Conservation (phyloP, 2,888 invertebrate species). For the Ormyrus labotus region DNA sequence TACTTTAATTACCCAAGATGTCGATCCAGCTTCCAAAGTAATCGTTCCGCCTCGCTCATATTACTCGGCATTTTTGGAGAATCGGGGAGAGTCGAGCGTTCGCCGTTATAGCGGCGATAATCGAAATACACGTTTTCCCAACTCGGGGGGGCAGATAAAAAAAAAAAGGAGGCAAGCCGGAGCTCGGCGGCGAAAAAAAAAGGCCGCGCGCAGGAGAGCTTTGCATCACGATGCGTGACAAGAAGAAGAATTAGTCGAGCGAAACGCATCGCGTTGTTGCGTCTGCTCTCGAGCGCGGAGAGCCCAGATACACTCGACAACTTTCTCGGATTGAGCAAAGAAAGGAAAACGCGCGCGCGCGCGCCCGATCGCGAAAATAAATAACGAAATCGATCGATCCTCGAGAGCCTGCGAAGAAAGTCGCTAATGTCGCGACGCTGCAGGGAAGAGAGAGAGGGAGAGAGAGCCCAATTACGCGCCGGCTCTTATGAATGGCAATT, state of each 20-base stretch:
- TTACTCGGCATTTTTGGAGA: slow-evolving; percentile 14
- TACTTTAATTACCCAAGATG: slow-evolving; percentile 42
- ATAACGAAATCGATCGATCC: slow-evolving; percentile 53
- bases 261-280: slow-evolving; percentile 43
- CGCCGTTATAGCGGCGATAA: not conserved
- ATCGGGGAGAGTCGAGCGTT: slow-evolving; percentile 12
- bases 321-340: slow-evolving; percentile 55
- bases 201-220: slow-evolving; percentile 6
- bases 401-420: slow-evolving; percentile 40
- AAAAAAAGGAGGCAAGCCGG: not conserved
- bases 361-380: slow-evolving; percentile 41
- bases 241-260: slow-evolving; percentile 56
- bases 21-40: slow-evolving; percentile 10
- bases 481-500: slow-evolving; percentile 41
- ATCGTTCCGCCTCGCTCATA: slow-evolving; percentile 5
- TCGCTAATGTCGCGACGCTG: not conserved
- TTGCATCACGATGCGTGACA: slow-evolving; percentile 54
- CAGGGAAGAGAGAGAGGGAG: not conserved
- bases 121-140: slow-evolving; percentile 21
- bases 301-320: slow-evolving; percentile 13
- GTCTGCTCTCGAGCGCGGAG: slow-evolving; percentile 23
- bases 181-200: not conserved
- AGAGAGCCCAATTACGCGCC: slow-evolving; percentile 44
- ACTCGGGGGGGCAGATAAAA: slow-evolving; percentile 1
- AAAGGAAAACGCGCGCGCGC: slow-evolving; percentile 48